Conservation (phyloP, 2,113 vertebrate genomes). For the Cyanoderma ruficeps region DNA sequence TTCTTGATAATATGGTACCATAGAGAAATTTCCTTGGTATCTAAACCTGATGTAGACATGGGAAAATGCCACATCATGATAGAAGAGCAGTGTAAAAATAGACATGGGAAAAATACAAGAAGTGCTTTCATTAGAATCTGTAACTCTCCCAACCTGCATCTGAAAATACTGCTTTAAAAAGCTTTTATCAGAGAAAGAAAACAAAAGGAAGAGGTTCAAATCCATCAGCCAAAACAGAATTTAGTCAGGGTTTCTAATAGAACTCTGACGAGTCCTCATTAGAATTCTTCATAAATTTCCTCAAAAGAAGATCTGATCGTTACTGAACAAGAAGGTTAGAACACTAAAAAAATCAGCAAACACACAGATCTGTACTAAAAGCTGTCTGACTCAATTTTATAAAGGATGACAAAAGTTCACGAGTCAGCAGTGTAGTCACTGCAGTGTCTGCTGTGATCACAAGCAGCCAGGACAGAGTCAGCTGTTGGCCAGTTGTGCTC, state of each 20-base stretch:
- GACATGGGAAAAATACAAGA: background rate
- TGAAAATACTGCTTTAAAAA: background rate
- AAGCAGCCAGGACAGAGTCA: background rate
- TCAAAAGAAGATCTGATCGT: background rate
- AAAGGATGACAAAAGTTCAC: background rate
- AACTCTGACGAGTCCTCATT: background rate
- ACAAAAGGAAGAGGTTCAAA: background rate
- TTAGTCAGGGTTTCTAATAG: background rate
- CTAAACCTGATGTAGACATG: background rate
- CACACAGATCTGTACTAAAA: background rate
- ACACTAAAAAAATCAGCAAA: background rate
- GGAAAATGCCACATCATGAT: background rate
- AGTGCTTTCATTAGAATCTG: background rate
- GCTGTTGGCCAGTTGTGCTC: background rate
- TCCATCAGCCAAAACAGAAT: background rate
- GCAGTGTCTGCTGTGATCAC: background rate
- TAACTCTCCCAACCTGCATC: background rate
- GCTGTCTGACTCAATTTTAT: background rate
- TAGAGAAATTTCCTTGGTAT: background rate
- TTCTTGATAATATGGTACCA: background rate
- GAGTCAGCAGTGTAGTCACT: background rate
- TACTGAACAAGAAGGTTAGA: background rate
- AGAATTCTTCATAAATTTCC: background rate
- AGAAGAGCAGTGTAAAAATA: background rate
- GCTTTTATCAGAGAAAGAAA: background rate